A percentile compares a stretch with the other conserved stretches of the same genome.
Evolutionary conservation across 2,888 invertebrate species (phyloP).

Genomic region (Tipula lateralis): DNA sequence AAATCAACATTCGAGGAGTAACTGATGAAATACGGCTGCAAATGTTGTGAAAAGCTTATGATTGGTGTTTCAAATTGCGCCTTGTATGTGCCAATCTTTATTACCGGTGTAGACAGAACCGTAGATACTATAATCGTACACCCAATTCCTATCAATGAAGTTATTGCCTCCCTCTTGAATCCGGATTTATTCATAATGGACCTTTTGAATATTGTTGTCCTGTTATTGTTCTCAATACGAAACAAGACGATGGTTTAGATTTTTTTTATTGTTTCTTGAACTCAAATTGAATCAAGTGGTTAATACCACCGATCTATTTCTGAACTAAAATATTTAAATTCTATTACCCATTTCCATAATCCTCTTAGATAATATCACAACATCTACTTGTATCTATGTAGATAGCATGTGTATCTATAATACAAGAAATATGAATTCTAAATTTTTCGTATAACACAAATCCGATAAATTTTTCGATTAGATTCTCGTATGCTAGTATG

Average conservation of each 20-base stretch:
- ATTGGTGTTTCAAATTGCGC: too few relatives aligned
- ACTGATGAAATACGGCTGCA: too few relatives aligned
- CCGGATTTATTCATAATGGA: too few relatives aligned
- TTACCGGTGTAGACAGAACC: too few relatives aligned
- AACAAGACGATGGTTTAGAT: background rate
- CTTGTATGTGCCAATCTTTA: too few relatives aligned
- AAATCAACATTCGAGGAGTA: too few relatives aligned
- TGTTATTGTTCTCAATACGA: too few relatives aligned
- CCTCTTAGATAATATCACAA: background rate
- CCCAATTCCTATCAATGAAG: too few relatives aligned
- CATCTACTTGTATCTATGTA: background rate
- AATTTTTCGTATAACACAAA: background rate
- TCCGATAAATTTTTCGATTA: background rate
- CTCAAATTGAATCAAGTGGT: background rate
- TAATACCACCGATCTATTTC: background rate
- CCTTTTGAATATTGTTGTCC: too few relatives aligned
- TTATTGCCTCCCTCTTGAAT: too few relatives aligned
- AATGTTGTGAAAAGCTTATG: too few relatives aligned
- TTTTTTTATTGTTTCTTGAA: background rate
- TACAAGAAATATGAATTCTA: background rate
- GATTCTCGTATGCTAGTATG: background rate
- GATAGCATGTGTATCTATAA: background rate
- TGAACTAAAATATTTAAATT: background rate
- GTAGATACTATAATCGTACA: too few relatives aligned
- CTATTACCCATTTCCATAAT: background rate